Evolutionary conservation across 2,888 invertebrate genomes (phyloP), one percentile per base, ranked within the genome.

Genomic region (Pheosia gnoma): DNA sequence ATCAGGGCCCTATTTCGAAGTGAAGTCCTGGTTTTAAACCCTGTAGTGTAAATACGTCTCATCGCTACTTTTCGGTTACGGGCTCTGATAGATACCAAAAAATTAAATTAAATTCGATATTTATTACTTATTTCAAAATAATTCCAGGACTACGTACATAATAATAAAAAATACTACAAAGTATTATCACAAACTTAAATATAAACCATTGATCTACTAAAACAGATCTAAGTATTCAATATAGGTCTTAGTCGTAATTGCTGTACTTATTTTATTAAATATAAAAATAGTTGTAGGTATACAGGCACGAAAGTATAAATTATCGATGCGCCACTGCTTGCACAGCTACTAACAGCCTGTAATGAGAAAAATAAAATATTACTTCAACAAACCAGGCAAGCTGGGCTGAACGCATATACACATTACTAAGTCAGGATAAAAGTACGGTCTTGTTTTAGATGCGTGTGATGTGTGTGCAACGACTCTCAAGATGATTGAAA

Each of bases 271-370:
- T 64, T 43, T 36, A 13, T 52, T 57, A 9, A 53, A 53, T 73
- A 61, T 52, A 70, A 73, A 70, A 70, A 74, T 68, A 74, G 51
- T 63, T 39, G 59, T 59, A n/a, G 60, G 43, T 6, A 47, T 59
- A 25, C 25, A 25, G 25, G 11, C 54, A 54, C 3, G 8, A 25
- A 8, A 51, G n/a, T 45, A 59, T 11, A 37, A 6, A 11, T 66
- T 60, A 75, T 65, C 75, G 59, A 58, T 72, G 75, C 38, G 72
- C 80, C 56, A 85, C 85, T 58, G 82, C 71, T 78, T 87, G 86
- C 8, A 88, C 86, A 61, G 87, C 86, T 69, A 83, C 77, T 53
- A 88, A 67, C 56, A 88, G 75, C 61, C 87, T 88, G 67, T 59
- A 77, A 71, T 13, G 25, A 25, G 25, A 7, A 25, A 54, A 54